Evolutionary conservation across 2,797 vertebrate species (phyloP), one percentile per base, ranked within the genome.

Genomic region (Megalops cyprinoides): DNA sequence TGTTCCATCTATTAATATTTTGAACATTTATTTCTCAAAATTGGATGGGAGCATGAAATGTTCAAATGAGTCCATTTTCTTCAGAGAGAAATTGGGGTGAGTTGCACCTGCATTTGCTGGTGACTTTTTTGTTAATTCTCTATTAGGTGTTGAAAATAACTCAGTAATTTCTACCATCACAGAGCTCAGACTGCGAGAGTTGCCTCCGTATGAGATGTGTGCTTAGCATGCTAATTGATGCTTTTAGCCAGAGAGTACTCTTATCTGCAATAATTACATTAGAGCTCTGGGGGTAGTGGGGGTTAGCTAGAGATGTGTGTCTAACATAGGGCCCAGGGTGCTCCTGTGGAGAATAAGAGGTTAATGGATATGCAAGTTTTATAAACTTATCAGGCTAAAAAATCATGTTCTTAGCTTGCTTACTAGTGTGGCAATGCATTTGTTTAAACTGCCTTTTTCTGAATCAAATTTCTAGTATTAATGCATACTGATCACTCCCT

Each of bases 261-360:
- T 23, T n/a, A 39, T 42, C 39, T 42, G n/a, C 18, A 42, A 53
- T 53, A 71, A 71, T 71, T 71, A 71, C 42, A 71, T 71, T 71
- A 71, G 39, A 44, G 67, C 39, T 71, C 37, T 6, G 12, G 2
- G 62, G 7, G 31, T 12, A 7, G 25, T 4, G 65, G 65, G 14
- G 31, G 65, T 4, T 39, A 39, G 39, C 10, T 18, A 67, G 28
- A 67, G 12, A 28, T 34, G 39, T 31, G 20, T 7, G 28, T 37
- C 62, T 37, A 20, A 12, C 31, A 67, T 15, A 67, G 67, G 67
- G 39, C 37, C n/a, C 1, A 10, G 39, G 39, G 20, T 71, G 39
- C 12, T 71, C 3, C 23, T 44, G 39, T n/a, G 20, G 37, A 18
- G 67, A 15, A 71, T 9, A 39, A 44, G 20, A 42, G 39, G 67